phyloP scores from a whole-genome alignment of 2,113 vertebrate genomes.

The Struthio camelus region DNA sequence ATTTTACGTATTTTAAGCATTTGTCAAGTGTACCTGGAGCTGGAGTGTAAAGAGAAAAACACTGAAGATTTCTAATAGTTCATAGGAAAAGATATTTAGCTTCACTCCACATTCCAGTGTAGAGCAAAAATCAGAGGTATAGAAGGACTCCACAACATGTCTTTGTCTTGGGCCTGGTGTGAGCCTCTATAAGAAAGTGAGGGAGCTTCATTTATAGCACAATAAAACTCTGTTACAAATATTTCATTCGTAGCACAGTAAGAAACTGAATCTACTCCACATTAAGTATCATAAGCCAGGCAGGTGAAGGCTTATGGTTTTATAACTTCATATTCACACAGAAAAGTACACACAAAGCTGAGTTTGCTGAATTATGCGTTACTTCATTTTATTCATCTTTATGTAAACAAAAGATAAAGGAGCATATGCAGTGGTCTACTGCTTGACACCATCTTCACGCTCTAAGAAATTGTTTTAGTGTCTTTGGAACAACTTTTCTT shows the following conservation, averaged over 20 bases:
- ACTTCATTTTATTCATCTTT: background rate
- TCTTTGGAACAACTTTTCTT: background rate
- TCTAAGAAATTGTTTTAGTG: background rate
- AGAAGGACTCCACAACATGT: background rate
- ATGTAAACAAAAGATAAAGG: background rate
- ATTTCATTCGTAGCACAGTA: fast-evolving
- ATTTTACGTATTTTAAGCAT: background rate
- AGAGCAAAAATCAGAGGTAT: background rate
- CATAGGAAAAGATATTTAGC: background rate
- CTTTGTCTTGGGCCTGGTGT: background rate
- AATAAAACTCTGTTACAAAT: background rate
- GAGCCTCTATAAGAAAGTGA: background rate
- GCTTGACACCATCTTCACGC: background rate
- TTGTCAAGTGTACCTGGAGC: background rate
- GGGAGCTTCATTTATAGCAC: background rate
- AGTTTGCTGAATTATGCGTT: background rate
- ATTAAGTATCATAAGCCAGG: background rate
- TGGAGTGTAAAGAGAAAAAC: background rate
- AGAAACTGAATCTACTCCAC: background rate
- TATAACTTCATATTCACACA: background rate
- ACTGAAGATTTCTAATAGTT: background rate
- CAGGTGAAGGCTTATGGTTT: background rate
- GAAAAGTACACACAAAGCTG: background rate
- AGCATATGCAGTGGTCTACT: background rate
- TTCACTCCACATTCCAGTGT: background rate